These are phyloP conservation scores for Halictus rubicundus DNA, from an alignment of 1,140 invertebrate species.

Conservation along the genomic window DNA sequence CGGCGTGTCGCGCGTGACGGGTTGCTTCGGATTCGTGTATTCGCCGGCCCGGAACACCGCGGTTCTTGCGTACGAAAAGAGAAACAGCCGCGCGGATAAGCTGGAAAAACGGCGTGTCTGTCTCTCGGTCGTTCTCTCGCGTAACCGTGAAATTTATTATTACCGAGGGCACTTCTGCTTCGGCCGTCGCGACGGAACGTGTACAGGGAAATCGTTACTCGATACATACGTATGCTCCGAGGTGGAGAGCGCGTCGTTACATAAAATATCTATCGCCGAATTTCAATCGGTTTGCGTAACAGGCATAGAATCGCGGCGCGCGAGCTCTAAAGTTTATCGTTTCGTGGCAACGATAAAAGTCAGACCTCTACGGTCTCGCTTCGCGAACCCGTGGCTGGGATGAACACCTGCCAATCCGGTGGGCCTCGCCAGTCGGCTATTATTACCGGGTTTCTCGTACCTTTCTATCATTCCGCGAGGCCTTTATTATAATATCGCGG, in stretches of 20 bases:
- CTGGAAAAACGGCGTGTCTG: not conserved
- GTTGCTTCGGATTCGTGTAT: too few species aligned
- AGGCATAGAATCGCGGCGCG: not conserved
- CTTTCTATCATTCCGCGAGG: constrained; percentile 63
- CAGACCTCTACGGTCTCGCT: not conserved
- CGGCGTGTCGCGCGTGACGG: not conserved
- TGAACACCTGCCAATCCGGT: constrained; percentile 57
- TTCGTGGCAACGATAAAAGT: constrained; percentile 3
- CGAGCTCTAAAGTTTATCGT: constrained; percentile 1
- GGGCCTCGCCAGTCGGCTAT: constrained; percentile 44
- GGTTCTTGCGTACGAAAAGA: not conserved
- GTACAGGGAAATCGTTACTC: too few species aligned
- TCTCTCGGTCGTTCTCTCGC: not conserved
- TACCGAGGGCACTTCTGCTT: not conserved
- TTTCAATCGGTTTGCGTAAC: not conserved
- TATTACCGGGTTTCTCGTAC: constrained; percentile 55
- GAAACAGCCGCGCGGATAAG: not conserved
- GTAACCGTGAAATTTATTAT: not conserved
- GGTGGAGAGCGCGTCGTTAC: not conserved
- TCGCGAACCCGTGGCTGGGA: not conserved
- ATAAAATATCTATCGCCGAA: not conserved
- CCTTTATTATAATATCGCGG: constrained; percentile 59
- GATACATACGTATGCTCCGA: too few species aligned
- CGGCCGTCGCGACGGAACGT: too few species aligned
- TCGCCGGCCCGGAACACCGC: too few species aligned